phyloP scores from a whole-genome alignment of 2,797 vertebrate species.

The Sebastes elongatus region DNA sequence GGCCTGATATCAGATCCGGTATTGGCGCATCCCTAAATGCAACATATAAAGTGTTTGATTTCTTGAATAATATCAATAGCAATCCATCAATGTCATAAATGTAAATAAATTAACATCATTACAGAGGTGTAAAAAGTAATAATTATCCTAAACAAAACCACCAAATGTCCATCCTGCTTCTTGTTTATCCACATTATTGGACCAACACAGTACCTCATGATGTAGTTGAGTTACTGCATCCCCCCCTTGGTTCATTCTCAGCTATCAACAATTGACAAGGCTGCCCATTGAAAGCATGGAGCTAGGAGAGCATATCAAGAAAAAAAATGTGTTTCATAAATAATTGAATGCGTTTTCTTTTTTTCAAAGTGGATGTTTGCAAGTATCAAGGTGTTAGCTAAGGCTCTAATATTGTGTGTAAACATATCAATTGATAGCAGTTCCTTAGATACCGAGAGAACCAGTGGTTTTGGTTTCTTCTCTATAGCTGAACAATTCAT shows the following conservation, averaged over 20 bases:
- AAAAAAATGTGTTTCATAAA: conserved; percentile 56
- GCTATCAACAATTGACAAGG: conserved; percentile 63
- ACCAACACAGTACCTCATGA: conserved; percentile 37
- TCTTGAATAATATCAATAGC: neutral
- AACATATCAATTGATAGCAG: conserved; percentile 30
- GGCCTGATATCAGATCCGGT: too few species aligned
- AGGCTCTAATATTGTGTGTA: conserved; percentile 33
- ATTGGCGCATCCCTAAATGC: neutral
- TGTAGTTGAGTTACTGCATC: conserved; percentile 13
- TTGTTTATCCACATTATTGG: conserved; percentile 22
- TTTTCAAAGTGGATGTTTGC: conserved; percentile 54
- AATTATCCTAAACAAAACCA: conserved; percentile 6
- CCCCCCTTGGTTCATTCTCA: conserved; percentile 29
- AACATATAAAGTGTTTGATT: neutral
- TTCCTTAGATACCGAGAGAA: conserved; percentile 37
- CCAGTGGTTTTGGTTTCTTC: neutral
- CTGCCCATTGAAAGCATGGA: conserved; percentile 45
- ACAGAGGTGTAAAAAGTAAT: neutral
- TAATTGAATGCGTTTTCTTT: conserved; percentile 48
- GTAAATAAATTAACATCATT: neutral
- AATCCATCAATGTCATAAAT: neutral
- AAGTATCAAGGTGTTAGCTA: conserved; percentile 51
- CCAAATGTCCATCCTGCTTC: neutral
- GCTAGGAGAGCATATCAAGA: conserved; percentile 47
- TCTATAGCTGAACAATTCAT: conserved; percentile 33